These are phyloP conservation scores for Bubo bubo DNA, from an alignment of 2,113 vertebrate genomes.

Conservation along the genomic window DNA sequence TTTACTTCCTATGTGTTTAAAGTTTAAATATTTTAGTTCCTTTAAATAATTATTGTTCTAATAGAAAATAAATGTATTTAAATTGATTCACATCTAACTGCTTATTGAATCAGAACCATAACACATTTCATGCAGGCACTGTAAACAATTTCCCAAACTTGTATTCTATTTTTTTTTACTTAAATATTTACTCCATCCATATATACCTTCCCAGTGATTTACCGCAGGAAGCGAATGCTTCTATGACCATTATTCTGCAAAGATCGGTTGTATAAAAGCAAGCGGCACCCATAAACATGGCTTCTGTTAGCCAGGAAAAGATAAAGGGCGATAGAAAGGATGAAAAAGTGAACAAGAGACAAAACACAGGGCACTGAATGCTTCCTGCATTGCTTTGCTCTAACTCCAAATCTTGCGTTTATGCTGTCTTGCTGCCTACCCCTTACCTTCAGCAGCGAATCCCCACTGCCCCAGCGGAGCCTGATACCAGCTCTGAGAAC, in stretches of 20 bases:
- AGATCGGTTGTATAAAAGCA: background rate
- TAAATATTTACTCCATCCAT: background rate
- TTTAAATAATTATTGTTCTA: background rate
- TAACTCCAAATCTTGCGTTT: background rate
- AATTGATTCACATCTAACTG: background rate
- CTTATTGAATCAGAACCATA: background rate
- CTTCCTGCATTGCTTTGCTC: background rate
- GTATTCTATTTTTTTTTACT: background rate
- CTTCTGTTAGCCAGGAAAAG: background rate
- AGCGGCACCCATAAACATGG: background rate
- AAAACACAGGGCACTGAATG: background rate
- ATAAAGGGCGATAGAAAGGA: fast-evolving
- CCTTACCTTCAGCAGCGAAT: background rate
- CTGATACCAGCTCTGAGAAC: background rate
- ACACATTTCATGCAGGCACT: background rate
- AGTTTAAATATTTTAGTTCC: background rate
- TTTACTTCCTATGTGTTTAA: background rate
- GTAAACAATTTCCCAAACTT: background rate
- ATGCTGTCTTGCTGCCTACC: background rate
- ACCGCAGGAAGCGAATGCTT: background rate
- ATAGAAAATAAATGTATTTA: background rate
- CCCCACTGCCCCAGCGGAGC: background rate
- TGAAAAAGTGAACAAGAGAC: background rate
- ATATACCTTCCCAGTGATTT: background rate
- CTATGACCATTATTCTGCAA: background rate